Evolutionary conservation across 2,797 vertebrate species (phyloP).

Genomic region (Phyllotis vaccarum): DNA sequence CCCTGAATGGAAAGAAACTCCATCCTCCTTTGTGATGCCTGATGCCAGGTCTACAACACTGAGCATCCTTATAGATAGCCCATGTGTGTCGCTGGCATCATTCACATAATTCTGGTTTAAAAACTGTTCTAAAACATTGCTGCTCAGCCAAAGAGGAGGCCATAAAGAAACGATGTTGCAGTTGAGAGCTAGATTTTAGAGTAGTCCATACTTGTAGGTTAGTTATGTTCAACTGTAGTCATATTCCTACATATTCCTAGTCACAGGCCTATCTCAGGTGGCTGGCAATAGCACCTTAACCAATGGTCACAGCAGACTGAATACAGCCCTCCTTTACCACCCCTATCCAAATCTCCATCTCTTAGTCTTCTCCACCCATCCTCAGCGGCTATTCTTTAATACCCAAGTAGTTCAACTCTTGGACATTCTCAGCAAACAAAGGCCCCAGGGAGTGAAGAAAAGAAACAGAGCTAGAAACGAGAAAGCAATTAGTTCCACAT

Average conservation of each 20-base stretch:
- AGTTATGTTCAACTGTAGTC: slow-evolving; percentile 33
- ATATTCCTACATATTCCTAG: slow-evolving; percentile 56
- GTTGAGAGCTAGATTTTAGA: slow-evolving; percentile 47
- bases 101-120: slow-evolving; percentile 63
- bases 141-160: slow-evolving; percentile 44
- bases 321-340: slow-evolving; percentile 21
- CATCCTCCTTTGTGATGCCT: slow-evolving; percentile 40
- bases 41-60: slow-evolving; percentile 64
- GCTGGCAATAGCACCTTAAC: slow-evolving; percentile 70
- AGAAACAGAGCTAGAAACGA: slow-evolving; percentile 66
- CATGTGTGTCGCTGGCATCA: slow-evolving; percentile 31
- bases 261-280: slow-evolving; percentile 50
- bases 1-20: slow-evolving; percentile 65
- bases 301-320: slow-evolving; percentile 14
- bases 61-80: background rate
- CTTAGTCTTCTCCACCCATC: background rate
- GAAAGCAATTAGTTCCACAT: slow-evolving; percentile 59
- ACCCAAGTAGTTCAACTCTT: slow-evolving; percentile 58
- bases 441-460: slow-evolving; percentile 47
- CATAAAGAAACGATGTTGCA: slow-evolving; percentile 25
- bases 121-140: slow-evolving; percentile 52
- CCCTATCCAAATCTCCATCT: slow-evolving; percentile 58
- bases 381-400: slow-evolving; percentile 26
- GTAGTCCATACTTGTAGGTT: slow-evolving; percentile 13
- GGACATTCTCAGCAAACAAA: slow-evolving; percentile 55